These are phyloP conservation scores for Motacilla alba DNA, from an alignment of 2,113 vertebrate genomes.

Conservation along the genomic window DNA sequence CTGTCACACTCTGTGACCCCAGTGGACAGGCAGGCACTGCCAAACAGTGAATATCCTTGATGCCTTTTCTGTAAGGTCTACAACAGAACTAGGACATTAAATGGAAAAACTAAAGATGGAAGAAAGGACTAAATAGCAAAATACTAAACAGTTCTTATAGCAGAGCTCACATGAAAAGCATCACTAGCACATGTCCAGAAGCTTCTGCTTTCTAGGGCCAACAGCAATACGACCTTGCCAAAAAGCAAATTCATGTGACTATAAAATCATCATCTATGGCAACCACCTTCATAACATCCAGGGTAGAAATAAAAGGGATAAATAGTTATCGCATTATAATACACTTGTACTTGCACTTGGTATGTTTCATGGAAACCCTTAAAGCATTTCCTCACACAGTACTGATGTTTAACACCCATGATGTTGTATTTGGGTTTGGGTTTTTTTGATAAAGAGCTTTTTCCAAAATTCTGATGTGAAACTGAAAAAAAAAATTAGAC, in stretches of 20 bases:
- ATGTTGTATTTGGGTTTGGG: background rate
- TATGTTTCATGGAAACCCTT: background rate
- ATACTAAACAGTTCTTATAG: background rate
- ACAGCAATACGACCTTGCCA: background rate
- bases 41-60: background rate
- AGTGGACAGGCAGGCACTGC: background rate
- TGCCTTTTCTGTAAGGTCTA: background rate
- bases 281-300: background rate
- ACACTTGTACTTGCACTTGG: background rate
- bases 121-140: background rate
- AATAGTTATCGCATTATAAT: background rate
- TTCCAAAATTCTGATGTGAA: background rate
- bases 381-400: background rate
- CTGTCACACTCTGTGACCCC: background rate
- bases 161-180: background rate
- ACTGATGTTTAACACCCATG: background rate
- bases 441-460: background rate
- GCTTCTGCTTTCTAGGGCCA: rapidly evolving
- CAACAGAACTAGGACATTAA: background rate
- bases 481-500: background rate
- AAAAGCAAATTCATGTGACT: background rate
- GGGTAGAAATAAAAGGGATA: background rate
- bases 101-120: background rate
- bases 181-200: background rate
- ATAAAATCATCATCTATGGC: background rate